Evolutionary conservation across 2,113 vertebrate species (phyloP).

Genomic region (Carassius carassius): DNA sequence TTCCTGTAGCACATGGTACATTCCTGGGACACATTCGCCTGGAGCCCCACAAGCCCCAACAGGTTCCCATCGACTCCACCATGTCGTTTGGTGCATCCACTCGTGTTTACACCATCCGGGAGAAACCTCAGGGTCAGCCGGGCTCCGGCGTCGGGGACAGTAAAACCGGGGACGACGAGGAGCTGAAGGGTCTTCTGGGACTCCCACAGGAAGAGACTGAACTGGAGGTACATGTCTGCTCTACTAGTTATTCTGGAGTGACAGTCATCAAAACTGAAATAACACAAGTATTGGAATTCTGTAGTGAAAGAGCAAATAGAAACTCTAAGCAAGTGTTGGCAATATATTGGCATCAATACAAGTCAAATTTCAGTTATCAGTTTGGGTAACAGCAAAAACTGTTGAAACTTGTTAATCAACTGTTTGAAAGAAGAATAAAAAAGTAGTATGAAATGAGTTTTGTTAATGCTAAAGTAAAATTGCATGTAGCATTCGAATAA

Average conservation of each 20-base stretch:
- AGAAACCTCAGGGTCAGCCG: conserved; percentile 94
- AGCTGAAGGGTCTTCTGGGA: conserved; percentile 95
- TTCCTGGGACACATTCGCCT: conserved; percentile 97
- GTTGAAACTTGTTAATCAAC: too few species aligned
- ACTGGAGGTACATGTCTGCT: conserved; percentile 79
- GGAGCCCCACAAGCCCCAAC: conserved; percentile 96
- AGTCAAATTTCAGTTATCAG: too few species aligned
- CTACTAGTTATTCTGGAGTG: not conserved
- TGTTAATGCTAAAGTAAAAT: too few species aligned
- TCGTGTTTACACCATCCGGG: conserved; percentile 90
- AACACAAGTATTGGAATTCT: too few species aligned
- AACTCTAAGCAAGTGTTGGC: too few species aligned
- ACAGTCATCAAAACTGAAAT: too few species aligned
- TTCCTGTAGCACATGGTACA: conserved; percentile 86
- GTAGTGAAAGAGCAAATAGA: too few species aligned
- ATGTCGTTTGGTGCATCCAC: conserved; percentile 97
- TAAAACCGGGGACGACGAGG: conserved; percentile 93
- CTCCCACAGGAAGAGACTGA: conserved; percentile 97
- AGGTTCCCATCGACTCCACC: conserved; percentile 98
- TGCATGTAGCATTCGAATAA: too few species aligned
- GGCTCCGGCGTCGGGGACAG: conserved; percentile 84
- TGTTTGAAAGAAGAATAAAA: too few species aligned
- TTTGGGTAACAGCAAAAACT: too few species aligned
- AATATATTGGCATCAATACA: too few species aligned
- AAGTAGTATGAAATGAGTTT: too few species aligned